Evolutionary conservation across 2,888 invertebrate genomes (phyloP), one percentile per base, ranked within the genome.

Genomic region (Crioceris asparagi): DNA sequence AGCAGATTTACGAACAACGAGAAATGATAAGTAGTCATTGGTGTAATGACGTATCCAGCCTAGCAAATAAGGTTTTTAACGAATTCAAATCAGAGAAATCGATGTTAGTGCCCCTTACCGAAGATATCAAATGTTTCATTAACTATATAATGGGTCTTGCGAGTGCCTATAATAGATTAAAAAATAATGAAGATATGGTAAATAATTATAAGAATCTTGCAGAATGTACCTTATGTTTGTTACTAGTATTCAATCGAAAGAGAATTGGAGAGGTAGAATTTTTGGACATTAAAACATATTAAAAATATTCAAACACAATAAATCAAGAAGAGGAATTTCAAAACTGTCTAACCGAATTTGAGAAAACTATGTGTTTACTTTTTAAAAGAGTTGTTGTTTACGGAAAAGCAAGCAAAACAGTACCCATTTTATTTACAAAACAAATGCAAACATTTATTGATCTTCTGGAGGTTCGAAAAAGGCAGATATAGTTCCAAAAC

Each of bases 161-260:
- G n/a, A 16, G 5, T 6, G 33, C 23, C 5, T 33, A 33, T 16
- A 25, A 25, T n/a, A 33, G 23, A 4, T 14, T 33, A 25, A 14
- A 21, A 15, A 33, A 33, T 10, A 10, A 33, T 33, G 6, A 8
- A 14, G 16, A 34, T n/a, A 34, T 15, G 10, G 17, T 6, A 12
- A 7, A 23, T 7, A 32, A 27, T 27, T 32, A 39, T 71, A 29
- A 29, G 14, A 32, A 17, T 32, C 32, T 34, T 17, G 25, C 32
- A 2, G 31, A 39, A 38, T 45, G 36, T 37, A 37, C 39, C 5
- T 41, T 42, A 19, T 34, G 25, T 27, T 15, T 32, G 12, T 26
- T 35, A 11, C 18, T 45, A 17, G 35, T 38, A 21, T 41, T 45
- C 29, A 43, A 43, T 15, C 15, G 34, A 17, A 35, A 18, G 32